phyloP scores from a whole-genome alignment of 1,140 invertebrate species.

The Andrena cerasifolii region DNA sequence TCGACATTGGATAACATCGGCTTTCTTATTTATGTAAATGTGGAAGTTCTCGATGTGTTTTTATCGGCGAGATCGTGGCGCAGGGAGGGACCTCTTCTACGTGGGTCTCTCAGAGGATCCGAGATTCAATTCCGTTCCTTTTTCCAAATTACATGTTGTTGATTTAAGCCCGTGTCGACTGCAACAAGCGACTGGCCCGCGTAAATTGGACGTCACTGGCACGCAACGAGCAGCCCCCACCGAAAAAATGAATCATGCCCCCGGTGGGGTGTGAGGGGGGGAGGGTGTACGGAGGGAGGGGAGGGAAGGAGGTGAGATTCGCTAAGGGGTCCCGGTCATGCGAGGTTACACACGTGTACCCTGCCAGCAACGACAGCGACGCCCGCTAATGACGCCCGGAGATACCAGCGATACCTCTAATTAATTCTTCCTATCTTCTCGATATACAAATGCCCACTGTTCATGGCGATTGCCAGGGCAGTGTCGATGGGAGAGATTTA shows the following conservation, averaged over 20 bases:
- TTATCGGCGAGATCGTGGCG: not conserved
- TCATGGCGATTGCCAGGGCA: conserved; percentile 55
- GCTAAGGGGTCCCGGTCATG: conserved; percentile 63
- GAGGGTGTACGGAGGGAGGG: conserved; percentile 17
- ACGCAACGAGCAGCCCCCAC: conserved; percentile 38
- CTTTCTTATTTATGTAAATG: no score
- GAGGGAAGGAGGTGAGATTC: conserved; percentile 60
- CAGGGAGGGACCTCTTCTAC: not conserved
- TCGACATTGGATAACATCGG: no score
- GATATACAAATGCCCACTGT: conserved; percentile 74
- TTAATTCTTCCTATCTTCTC: conserved; percentile 77
- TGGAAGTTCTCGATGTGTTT: not conserved
- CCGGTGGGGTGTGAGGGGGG: conserved; percentile 15
- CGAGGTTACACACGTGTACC: conserved; percentile 61
- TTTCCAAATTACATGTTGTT: conserved; percentile 29
- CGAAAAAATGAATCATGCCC: conserved; percentile 61
- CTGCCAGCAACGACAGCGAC: conserved; percentile 58
- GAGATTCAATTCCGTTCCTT: conserved; percentile 5
- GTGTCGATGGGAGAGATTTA: conserved; percentile 63
- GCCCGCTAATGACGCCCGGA: conserved; percentile 75
- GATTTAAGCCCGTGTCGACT: conserved; percentile 38
- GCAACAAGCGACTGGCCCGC: conserved; percentile 37
- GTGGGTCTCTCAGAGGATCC: not conserved
- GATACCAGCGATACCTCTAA: conserved; percentile 78
- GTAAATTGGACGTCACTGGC: conserved; percentile 62